Base-by-base conservation (phyloP, 2,797 vertebrate genomes). In the Borostomias antarcticus region DNA sequence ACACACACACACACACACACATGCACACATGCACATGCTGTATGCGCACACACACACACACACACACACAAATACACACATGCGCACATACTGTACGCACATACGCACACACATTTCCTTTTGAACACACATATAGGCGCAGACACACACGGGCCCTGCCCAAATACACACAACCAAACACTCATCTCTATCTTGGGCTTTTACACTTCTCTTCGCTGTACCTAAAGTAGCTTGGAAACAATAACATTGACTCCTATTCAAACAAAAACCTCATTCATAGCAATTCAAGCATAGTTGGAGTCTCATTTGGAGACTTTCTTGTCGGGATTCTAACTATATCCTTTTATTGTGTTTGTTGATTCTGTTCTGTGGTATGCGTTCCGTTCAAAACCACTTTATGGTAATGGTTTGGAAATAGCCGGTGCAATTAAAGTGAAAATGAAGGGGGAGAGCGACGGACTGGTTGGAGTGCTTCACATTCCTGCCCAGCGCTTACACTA, bases 261-360 rank as follows among this genome's bases (percentile, higher is more conserved):
- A 79, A 90, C 83, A 89, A 89, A 85, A 68, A 75, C 48, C 72
- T 85, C 71, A 80, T 83, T 89, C 82, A 85, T 74, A 71, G 69
- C 26, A 48, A 60, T 35, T 68, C 62, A 79, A 74, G 48, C 65
- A 70, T 50, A 63, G 61, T 2, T 64, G 43, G 62, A 54, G 64
- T 81, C 76, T 64, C 70, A 77, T 79, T 82, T 79, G 50, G 62
- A 73, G 67, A 72, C 64, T 68, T 68, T 75, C 71, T 64, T 65
- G 67, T 70, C 13, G 69, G 33, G 58, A 81, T 62, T 85, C 80
- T 78, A 79, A 84, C 79, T 81, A 77, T 75, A 82, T 75, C 37
- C 64, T 81, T 75, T 82, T 85, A 81, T 74, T 79, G 60, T 72
- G 66, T 75, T 78, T 83, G 79, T 82, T 86, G 87, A 74, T 82